Conservation (phyloP, 2,113 vertebrate genomes). For the Galbula dea region DNA sequence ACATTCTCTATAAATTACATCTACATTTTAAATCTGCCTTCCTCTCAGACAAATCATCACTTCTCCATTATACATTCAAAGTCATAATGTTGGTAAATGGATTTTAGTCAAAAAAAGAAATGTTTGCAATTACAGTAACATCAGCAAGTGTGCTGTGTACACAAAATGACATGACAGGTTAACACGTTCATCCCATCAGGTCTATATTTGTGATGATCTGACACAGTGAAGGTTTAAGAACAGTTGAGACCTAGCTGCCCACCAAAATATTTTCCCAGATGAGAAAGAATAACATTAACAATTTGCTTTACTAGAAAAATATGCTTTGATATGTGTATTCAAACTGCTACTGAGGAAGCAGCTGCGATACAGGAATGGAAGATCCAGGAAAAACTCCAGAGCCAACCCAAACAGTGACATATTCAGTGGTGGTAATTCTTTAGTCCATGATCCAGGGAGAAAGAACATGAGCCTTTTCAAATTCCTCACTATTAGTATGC, state of each 20-base stretch:
- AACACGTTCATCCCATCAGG: neutral
- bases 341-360: conserved; percentile 19
- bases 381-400: conserved; percentile 4
- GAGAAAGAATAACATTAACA: neutral
- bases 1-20: neutral
- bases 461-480: neutral
- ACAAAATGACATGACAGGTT: neutral
- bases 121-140: neutral
- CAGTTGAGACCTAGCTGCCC: neutral
- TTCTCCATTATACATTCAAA: neutral
- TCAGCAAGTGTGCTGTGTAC: neutral
- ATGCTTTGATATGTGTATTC: neutral
- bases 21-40: neutral
- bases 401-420: conserved; percentile 1
- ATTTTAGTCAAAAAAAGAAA: neutral
- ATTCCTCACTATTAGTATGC: neutral
- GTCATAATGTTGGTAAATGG: neutral
- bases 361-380: conserved; percentile 1
- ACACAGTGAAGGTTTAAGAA: neutral
- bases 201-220: neutral
- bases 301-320: conserved; percentile 21
- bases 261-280: conserved; percentile 22
- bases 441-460: neutral
- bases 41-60: neutral
- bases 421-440: neutral